Percentiles rank a stretch among this genome's conserved stretches.
phyloP scores from a whole-genome alignment of 2,888 invertebrate species.

The Thymelicus lineola region DNA sequence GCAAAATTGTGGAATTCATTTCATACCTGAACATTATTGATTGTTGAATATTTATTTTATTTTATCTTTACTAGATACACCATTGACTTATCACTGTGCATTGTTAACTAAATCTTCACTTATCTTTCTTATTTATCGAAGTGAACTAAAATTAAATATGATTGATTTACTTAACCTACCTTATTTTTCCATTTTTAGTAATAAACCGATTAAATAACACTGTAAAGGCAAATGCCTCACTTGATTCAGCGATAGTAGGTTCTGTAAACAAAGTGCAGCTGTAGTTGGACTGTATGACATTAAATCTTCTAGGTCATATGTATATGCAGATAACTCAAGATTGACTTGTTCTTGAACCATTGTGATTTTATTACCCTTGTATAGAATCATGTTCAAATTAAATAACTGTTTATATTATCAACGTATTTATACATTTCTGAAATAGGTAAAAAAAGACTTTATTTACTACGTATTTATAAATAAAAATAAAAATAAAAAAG shows the following conservation, averaged over 20 bases:
- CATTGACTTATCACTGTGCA: too few relatives aligned
- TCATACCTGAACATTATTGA: not conserved
- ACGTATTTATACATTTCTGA: too few relatives aligned
- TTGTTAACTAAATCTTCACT: too few relatives aligned
- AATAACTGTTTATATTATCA: too few relatives aligned
- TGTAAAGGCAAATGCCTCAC: not conserved
- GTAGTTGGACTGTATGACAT: constrained; percentile 56
- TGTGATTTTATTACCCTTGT: constrained; percentile 16
- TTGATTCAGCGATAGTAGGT: constrained; percentile 43
- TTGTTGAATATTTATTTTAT: not conserved
- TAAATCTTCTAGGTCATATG: constrained; percentile 63
- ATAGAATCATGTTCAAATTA: constrained; percentile 7
- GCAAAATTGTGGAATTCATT: too few relatives aligned
- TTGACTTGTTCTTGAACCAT: constrained; percentile 54
- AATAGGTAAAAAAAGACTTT: too few relatives aligned
- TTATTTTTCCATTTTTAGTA: not conserved
- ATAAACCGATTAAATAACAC: too few relatives aligned
- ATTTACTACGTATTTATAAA: too few relatives aligned
- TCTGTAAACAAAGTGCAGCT: constrained; percentile 53
- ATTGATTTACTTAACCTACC: not conserved
- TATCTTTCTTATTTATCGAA: not conserved
- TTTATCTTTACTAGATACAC: too few relatives aligned
- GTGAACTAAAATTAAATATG: constrained; percentile 4
- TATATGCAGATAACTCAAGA: constrained; percentile 53
- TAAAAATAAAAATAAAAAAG: too few relatives aligned